phyloP scores from a whole-genome alignment of 2,113 vertebrate genomes.

The Archocentrus centrarchus region DNA sequence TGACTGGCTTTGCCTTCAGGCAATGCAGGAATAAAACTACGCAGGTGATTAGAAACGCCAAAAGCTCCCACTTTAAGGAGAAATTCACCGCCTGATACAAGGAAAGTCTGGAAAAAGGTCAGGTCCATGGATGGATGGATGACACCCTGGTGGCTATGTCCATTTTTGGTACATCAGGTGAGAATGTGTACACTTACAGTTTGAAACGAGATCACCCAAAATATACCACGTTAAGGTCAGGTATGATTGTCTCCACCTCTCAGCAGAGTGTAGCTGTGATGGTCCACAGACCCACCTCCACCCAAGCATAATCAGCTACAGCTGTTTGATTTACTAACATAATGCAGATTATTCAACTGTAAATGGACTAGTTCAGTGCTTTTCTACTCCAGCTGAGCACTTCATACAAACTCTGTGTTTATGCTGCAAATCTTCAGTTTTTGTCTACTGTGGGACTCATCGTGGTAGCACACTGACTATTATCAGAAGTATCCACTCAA shows the following conservation, averaged over 20 bases:
- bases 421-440: background rate
- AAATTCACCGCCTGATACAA: too few species aligned
- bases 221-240: background rate
- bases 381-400: too few species aligned
- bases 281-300: background rate
- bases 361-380: too few species aligned
- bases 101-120: too few species aligned
- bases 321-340: background rate
- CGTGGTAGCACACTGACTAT: background rate
- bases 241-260: too few species aligned
- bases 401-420: background rate
- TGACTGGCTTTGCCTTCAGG: too few species aligned
- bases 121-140: too few species aligned
- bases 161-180: background rate
- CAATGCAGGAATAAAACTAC: too few species aligned
- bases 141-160: background rate
- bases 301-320: background rate
- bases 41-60: too few species aligned
- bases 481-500: background rate
- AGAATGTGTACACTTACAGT: background rate
- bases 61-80: too few species aligned
- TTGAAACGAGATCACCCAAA: background rate
- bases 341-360: background rate
- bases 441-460: background rate
- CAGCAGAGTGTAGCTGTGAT: background rate